Base-by-base conservation (phyloP, 2,888 invertebrate genomes). In the Morpho achilles region DNA sequence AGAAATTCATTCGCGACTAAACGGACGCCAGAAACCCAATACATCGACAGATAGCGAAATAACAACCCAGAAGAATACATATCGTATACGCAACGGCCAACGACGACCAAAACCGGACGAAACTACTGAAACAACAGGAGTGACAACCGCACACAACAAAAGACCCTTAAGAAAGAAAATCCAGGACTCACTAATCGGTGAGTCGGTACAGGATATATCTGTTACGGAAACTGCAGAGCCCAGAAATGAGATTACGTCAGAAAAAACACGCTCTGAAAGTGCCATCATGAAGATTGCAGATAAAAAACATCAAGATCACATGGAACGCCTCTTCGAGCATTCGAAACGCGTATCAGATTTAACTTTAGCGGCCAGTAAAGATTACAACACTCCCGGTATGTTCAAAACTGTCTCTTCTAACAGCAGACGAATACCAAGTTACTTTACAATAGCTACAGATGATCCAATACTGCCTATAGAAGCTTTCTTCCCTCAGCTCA, bases 401-500 rank as follows among this genome's bases (percentile, higher is more conserved):
- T 94, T 94, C 75, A 95, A 94, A 77, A 92, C 93, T 0, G 92
- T 94, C 0, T 91, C 94, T 1, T 88, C 88, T 1, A 91, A 88
- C 56, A 94, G 93, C 67, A 91, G 94, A 65, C 86, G 93, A 68
- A 93, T 94, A 71, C 93, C 94, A 4, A 93, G 92, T 69, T 94
- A 94, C 70, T 94, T 95, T 68, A 94, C 94, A 23, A 93, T 96
- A 79, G 93, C 94, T 1, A 95, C 95, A 0, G 95, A 96, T 66
- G 95, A 96, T 74, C 95, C 96, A 0, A 95, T 95, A 55, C 84
- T 96, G 53, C 96, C 96, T 0, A 94, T 96, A 63, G 95, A 96
- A 80, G 95, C 95, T 0, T 95, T 96, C 80, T 96, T 96, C 75
- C 94, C 95, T 16, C 94, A 94, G 74, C 77, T 95, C 51, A 92